These are phyloP conservation scores for Tetrao urogallus DNA, from an alignment of 2,113 vertebrate species.

Conservation along the genomic window DNA sequence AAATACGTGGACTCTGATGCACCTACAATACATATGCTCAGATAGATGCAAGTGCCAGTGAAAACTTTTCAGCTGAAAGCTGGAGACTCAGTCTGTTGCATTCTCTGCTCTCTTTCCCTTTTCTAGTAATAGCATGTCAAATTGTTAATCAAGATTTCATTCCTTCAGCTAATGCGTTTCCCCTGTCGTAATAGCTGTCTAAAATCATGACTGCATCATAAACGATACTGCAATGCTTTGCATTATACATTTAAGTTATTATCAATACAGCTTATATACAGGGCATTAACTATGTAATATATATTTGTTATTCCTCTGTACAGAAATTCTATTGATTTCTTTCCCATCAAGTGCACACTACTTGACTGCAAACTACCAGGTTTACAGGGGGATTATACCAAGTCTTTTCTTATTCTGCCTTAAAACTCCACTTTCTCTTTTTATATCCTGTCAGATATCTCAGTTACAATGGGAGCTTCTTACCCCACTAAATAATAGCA, in stretches of 20 bases:
- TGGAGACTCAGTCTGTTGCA: not conserved
- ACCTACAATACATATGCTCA: conserved; percentile 55
- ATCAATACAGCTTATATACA: conserved; percentile 29
- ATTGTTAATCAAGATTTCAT: not conserved
- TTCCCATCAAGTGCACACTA: not conserved
- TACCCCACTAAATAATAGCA: not conserved
- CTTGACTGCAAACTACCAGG: not conserved
- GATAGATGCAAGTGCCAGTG: not conserved
- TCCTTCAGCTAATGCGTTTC: not conserved
- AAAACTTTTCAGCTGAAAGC: conserved; percentile 12
- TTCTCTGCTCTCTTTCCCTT: not conserved
- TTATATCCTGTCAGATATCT: not conserved
- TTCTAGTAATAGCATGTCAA: not conserved
- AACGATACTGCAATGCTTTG: not conserved
- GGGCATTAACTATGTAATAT: conserved; percentile 30
- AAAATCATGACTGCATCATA: conserved; percentile 20
- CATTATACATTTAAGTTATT: conserved; percentile 36
- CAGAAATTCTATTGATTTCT: conserved; percentile 28
- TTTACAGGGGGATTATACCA: conserved; percentile 2
- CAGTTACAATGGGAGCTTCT: not conserved
- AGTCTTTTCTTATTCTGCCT: not conserved
- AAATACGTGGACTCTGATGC: not conserved
- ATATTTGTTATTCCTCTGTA: conserved; percentile 29
- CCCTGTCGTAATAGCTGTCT: not conserved
- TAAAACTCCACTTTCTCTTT: not conserved